Conservation (phyloP, 2,113 vertebrate species). For the Thamnophis sirtalis region DNA sequence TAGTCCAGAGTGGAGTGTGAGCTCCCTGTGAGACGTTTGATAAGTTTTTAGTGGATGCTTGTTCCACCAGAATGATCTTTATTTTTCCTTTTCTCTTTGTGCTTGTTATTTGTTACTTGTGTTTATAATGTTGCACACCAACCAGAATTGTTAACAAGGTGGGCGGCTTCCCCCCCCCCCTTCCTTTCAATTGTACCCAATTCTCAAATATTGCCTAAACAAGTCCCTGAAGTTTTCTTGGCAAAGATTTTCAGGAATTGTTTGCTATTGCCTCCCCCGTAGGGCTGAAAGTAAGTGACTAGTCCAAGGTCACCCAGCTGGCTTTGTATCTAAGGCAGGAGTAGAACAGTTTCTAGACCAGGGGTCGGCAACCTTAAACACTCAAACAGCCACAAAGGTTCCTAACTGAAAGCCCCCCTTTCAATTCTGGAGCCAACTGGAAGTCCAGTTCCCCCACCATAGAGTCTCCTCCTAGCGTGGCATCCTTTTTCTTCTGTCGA, state of each 20-base stretch:
- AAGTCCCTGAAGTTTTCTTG: not conserved
- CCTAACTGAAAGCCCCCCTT: too few species aligned
- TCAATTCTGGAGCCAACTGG: too few species aligned
- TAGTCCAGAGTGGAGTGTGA: not conserved
- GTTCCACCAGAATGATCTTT: not conserved
- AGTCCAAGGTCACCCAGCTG: not conserved
- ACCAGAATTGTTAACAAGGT: not conserved
- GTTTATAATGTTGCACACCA: not conserved
- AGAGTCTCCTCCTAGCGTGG: too few species aligned
- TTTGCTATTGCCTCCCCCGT: not conserved
- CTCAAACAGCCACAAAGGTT: too few species aligned
- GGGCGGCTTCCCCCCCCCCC: rapidly evolving
- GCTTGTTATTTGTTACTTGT: not conserved
- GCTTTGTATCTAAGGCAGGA: not conserved
- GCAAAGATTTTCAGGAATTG: not conserved
- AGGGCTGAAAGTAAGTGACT: not conserved
- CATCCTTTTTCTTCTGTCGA: too few species aligned
- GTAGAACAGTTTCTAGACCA: not conserved
- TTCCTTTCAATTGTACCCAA: not conserved
- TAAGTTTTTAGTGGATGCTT: not conserved
- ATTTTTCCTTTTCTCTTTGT: not conserved
- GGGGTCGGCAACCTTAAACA: too few species aligned
- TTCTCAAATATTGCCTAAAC: not conserved
- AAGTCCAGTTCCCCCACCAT: too few species aligned
- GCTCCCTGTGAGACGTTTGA: not conserved